Evolutionary conservation across 2,888 invertebrate genomes (phyloP), one percentile per base, ranked within the genome.

Genomic region (Melikaiella ostensackeni): DNA sequence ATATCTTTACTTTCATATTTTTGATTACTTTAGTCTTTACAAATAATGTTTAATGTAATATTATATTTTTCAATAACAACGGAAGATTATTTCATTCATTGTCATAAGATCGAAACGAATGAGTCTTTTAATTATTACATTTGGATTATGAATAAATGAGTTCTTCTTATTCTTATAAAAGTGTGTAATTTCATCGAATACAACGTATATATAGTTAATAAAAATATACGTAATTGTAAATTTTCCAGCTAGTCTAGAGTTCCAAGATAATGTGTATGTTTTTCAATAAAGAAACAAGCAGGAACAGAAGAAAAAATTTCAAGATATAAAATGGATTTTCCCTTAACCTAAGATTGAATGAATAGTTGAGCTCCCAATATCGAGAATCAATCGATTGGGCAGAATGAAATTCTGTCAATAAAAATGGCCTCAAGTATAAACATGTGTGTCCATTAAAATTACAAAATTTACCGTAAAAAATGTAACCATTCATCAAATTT

Each of bases 211-310:
- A 50, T 33, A 30, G 19, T 30, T n/a, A 50, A 70, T 70, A 70
- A 16, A 50, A 70, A 55, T 70, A 50, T 55, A 70, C 70, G 33
- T 70, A 70, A 70, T 70, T 70, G 70, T 70, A 70, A 11, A 70
- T 70, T 70, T 70, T 70, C n/a, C 33, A 70, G n/a, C 33, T 27
- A 70, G n/a, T n/a, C 21, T 50, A 30, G 21, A 55, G 30, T 50
- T 50, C 46, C 50, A 70, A 30, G 33, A 50, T 50, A 50, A 70
- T 70, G 21, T 70, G 70, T 70, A 70, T 70, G 70, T 70, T 70
- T 70, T 70, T 70, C 55, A 70, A 70, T 70, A 55, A 70, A 55
- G 30, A 55, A 50, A 33, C 70, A 70, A 55, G 19, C 50, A 70
- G 50, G 30, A 50, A 50, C 46, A 46, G 30, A 70, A 55, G 50